phyloP scores from a whole-genome alignment of 2,888 invertebrate genomes.

The Nemoura dubitans region DNA sequence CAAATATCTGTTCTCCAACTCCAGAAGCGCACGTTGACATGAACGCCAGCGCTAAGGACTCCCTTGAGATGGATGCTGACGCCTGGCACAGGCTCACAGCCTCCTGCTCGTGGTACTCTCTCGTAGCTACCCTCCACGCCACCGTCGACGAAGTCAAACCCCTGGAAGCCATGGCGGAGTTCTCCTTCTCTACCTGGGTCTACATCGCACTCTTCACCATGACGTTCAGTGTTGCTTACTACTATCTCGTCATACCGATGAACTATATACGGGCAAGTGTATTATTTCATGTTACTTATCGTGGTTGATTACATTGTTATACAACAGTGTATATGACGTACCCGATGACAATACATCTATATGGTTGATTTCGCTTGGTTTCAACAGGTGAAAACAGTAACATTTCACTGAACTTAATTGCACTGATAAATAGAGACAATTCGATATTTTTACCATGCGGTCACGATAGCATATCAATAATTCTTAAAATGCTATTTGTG shows the following conservation, averaged over 20 bases:
- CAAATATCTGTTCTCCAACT: too few relatives aligned
- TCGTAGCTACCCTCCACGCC: not conserved
- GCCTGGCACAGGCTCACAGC: constrained; percentile 13
- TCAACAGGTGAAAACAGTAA: too few relatives aligned
- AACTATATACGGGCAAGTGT: constrained; percentile 50
- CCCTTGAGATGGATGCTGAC: not conserved
- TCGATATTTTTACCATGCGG: too few relatives aligned
- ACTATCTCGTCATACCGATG: constrained; percentile 48
- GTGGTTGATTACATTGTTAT: too few relatives aligned
- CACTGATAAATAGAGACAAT: too few relatives aligned
- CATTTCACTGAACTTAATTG: too few relatives aligned
- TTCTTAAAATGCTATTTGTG: too few relatives aligned
- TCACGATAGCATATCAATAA: too few relatives aligned
- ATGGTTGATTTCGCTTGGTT: too few relatives aligned
- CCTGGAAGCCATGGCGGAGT: not conserved
- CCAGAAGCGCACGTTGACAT: constrained; percentile 4
- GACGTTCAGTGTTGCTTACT: constrained; percentile 37
- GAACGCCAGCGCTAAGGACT: constrained; percentile 13
- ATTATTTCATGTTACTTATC: not conserved
- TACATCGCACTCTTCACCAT: not conserved
- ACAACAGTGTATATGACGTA: too few relatives aligned
- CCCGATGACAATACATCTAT: too few relatives aligned
- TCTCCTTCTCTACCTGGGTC: not conserved
- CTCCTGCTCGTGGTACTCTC: constrained; percentile 27
- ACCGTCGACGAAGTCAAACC: not conserved